These are phyloP conservation scores for Apodemia zela DNA, from an alignment of 2,888 invertebrate species.

Conservation along the genomic window DNA sequence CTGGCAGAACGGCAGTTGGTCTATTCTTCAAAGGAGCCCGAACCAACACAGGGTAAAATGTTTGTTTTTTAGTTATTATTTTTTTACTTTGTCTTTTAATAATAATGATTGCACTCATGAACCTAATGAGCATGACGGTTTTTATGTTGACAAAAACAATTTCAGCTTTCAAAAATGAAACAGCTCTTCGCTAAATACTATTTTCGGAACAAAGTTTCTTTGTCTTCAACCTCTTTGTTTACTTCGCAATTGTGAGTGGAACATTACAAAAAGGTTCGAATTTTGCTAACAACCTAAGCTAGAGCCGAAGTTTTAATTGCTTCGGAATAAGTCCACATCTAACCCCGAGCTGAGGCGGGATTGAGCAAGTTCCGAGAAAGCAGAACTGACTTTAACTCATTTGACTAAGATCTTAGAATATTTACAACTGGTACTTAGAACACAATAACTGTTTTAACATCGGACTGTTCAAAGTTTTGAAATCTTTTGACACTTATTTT, in stretches of 20 bases:
- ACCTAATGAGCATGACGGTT: too few relatives aligned
- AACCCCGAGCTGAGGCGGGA: constrained; percentile 35
- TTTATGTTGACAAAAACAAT: constrained; percentile 14
- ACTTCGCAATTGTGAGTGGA: constrained; percentile 56
- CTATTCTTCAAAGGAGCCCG: too few relatives aligned
- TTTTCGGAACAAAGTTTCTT: constrained; percentile 57
- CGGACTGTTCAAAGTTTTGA: background rate
- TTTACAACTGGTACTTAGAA: constrained; percentile 29
- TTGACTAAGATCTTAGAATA: constrained; percentile 44
- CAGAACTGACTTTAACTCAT: constrained; percentile 43
- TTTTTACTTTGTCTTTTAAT: too few relatives aligned
- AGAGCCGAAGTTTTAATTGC: constrained; percentile 70
- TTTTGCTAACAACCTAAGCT: constrained; percentile 60
- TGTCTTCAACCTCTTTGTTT: constrained; percentile 67
- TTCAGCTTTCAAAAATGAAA: constrained; percentile 39
- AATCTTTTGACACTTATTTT: background rate
- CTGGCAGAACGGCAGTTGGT: too few relatives aligned
- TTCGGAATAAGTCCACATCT: constrained; percentile 56
- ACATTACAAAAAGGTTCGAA: constrained; percentile 68
- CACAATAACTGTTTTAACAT: constrained; percentile 14
- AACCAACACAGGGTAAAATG: too few relatives aligned
- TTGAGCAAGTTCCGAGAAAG: constrained; percentile 37
- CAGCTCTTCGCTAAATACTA: constrained; percentile 65
- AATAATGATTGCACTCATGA: too few relatives aligned
- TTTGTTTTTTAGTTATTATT: too few relatives aligned